Conservation (phyloP, 2,797 vertebrate species). For the Astyanax mexicanus region DNA sequence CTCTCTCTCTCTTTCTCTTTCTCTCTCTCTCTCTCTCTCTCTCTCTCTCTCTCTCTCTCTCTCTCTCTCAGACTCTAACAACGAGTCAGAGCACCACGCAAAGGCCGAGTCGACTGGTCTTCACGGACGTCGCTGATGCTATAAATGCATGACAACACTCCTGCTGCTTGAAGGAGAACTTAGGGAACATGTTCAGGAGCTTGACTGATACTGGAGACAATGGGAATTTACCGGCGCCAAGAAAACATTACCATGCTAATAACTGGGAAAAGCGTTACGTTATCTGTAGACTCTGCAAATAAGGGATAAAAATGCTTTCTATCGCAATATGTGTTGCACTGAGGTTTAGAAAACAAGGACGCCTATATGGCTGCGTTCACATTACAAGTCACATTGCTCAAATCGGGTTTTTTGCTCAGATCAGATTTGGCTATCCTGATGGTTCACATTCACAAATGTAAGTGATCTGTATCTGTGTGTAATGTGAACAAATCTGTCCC, state of each 20-base stretch:
- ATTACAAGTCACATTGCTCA: too few species aligned
- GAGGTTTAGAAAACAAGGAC: neutral
- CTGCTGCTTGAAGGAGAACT: constrained; percentile 42
- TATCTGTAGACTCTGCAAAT: neutral
- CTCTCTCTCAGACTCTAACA: constrained; percentile 82
- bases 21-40: too few species aligned
- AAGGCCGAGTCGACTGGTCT: constrained; percentile 95
- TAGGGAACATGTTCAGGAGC: constrained; percentile 8
- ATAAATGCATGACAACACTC: constrained; percentile 85
- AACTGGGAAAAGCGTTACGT: neutral
- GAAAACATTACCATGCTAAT: neutral
- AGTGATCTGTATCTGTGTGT: too few species aligned
- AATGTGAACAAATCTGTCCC: too few species aligned
- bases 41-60: neutral
- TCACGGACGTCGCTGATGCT: constrained; percentile 94
- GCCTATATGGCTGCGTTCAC: neutral
- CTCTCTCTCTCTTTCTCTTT: neutral
- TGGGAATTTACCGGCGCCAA: neutral
- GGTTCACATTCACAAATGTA: too few species aligned
- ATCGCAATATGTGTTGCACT: neutral
- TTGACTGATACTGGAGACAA: constrained; percentile 1
- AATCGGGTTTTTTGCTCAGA: too few species aligned
- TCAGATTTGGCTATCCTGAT: too few species aligned
- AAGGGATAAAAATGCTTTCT: neutral
- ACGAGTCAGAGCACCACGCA: constrained; percentile 88